Percentiles rank a stretch among this genome's conserved stretches.
Evolutionary conservation across 2,888 invertebrate genomes (phyloP).

Genomic region (Cartodere bifasciata): DNA sequence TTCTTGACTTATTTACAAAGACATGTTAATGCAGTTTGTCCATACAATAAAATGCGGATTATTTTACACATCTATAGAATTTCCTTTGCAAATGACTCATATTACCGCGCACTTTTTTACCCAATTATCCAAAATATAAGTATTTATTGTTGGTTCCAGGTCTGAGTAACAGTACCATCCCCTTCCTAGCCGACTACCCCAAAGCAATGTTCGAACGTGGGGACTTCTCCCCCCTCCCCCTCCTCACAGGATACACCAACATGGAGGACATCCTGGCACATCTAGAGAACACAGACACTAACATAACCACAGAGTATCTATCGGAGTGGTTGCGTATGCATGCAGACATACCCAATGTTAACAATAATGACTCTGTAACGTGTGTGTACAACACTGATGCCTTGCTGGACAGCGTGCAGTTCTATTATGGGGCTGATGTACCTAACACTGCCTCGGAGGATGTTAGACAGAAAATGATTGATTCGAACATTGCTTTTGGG

Average conservation of each 20-base stretch:
- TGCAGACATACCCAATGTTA: conserved; percentile 42
- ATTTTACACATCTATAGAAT: too few species aligned
- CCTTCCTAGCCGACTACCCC: conserved; percentile 57
- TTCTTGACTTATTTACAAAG: too few species aligned
- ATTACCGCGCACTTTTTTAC: too few species aligned
- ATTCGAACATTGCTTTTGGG: conserved; percentile 63
- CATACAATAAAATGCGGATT: too few species aligned
- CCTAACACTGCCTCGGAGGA: conserved; percentile 47
- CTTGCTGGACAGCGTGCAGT: conserved; percentile 58
- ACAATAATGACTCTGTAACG: conserved; percentile 38
- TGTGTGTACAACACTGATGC: conserved; percentile 50
- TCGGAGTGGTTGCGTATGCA: conserved; percentile 24
- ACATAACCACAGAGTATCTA: conserved; percentile 51
- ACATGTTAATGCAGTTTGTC: too few species aligned
- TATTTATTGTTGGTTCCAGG: too few species aligned
- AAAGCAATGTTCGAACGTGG: conserved; percentile 47
- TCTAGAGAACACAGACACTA: conserved; percentile 40
- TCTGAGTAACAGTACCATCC: conserved; percentile 49
- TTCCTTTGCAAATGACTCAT: too few species aligned
- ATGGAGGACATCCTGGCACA: conserved; percentile 71
- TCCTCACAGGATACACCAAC: conserved; percentile 59
- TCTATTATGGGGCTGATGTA: conserved; percentile 54
- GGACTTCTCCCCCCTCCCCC: conserved; percentile 52
- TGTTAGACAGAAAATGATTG: conserved; percentile 52
- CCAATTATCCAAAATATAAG: too few species aligned